Evolutionary conservation across 2,113 vertebrate genomes (phyloP).

Genomic region (Petromus typicus): DNA sequence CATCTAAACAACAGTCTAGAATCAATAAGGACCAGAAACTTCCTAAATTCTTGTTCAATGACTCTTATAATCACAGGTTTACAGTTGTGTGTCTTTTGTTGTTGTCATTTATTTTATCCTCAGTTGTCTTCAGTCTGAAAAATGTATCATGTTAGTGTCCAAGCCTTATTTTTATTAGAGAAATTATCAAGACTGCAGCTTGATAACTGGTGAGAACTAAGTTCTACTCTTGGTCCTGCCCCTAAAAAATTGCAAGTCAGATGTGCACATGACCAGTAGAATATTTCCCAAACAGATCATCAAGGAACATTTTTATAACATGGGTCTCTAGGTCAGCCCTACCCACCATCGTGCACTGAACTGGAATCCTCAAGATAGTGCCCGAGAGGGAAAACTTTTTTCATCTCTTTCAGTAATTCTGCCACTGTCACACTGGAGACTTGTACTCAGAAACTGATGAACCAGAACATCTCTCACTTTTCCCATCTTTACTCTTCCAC

Average conservation of each 20-base stretch:
- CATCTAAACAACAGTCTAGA: neutral
- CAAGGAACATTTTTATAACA: neutral
- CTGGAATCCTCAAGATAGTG: neutral
- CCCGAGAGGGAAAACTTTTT: neutral
- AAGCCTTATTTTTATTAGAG: neutral
- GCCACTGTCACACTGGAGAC: neutral
- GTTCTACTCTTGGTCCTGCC: neutral
- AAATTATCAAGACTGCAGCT: neutral
- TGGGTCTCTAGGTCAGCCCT: neutral
- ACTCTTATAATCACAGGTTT: neutral
- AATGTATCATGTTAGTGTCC: neutral
- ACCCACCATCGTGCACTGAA: neutral
- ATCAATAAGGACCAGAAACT: neutral
- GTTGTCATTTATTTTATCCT: neutral
- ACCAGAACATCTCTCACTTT: neutral
- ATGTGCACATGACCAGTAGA: neutral
- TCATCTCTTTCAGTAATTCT: neutral
- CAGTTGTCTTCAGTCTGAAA: neutral
- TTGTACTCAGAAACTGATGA: neutral
- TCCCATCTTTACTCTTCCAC: neutral
- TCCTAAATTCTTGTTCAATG: neutral
- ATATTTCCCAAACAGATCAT: neutral
- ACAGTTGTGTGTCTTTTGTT: neutral
- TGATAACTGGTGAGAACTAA: neutral
- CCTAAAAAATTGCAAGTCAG: neutral